Conservation (phyloP, 2,113 vertebrate genomes). For the Lipophrys pholis region DNA sequence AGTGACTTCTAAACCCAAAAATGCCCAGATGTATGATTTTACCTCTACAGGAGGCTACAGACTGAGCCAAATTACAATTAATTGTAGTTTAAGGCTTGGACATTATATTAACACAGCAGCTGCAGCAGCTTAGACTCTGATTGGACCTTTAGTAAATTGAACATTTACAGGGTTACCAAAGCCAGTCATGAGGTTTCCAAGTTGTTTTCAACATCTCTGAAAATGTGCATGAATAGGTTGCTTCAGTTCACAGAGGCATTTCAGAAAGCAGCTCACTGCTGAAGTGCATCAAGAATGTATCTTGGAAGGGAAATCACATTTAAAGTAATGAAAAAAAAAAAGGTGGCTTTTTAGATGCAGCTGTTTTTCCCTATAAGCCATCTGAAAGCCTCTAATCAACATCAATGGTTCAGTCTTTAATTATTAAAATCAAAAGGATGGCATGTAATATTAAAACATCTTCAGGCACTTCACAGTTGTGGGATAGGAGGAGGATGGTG, state of each 20-base stretch:
- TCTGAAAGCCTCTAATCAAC: conserved; percentile 79
- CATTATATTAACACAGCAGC: conserved; percentile 19
- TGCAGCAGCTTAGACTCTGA: not conserved
- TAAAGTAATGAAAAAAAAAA: conserved; percentile 54
- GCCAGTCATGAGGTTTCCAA: conserved; percentile 34
- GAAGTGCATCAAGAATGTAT: conserved; percentile 36
- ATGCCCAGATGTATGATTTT: conserved; percentile 1
- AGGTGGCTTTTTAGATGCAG: conserved; percentile 53
- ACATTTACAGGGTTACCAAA: conserved; percentile 16
- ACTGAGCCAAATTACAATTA: not conserved
- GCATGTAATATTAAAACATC: conserved; percentile 83
- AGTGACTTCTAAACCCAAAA: not conserved
- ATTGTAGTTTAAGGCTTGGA: not conserved
- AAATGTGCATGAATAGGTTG: conserved; percentile 37
- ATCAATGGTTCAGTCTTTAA: conserved; percentile 75
- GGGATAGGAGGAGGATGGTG: conserved; percentile 51
- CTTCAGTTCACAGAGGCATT: conserved; percentile 7
- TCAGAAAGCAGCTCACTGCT: conserved; percentile 20
- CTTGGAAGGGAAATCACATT: conserved; percentile 35
- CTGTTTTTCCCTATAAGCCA: conserved; percentile 57
- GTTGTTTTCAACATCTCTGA: conserved; percentile 42
- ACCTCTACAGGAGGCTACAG: conserved; percentile 1
- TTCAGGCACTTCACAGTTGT: conserved; percentile 70
- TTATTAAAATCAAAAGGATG: conserved; percentile 82
- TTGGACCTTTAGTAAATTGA: not conserved